Evolutionary conservation across 2,888 invertebrate species (phyloP), one percentile per base, ranked within the genome.

Genomic region (Strigamia transsilvanica): DNA sequence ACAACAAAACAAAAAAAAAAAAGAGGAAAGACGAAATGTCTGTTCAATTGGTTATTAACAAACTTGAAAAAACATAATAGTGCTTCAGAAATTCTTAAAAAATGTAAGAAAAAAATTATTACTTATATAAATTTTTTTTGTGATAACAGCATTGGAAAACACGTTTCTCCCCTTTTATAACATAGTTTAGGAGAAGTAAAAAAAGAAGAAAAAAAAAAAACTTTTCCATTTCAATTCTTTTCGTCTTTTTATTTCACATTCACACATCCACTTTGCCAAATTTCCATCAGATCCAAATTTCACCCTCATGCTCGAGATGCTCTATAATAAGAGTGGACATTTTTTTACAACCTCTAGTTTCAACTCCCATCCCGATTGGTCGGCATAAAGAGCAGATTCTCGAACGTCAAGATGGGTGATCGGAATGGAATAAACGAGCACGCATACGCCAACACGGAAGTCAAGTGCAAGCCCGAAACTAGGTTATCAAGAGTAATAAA

Each of bases 401-500:
- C 73, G 73, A 73, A 73, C 13, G 73, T 73, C 73, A 32, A 73
- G 73, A 73, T 73, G 27, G 73, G 73, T 73, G 73, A 73, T 73
- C 73, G 73, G 32, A 73, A 73, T 73, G 73, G 73, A 73, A 73
- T 73, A 73, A 73, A 73, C 32, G 73, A 73, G 73, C 73, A 73
- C 73, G 73, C 73, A 73, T 73, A 73, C 27, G 27, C 73, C 73
- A 73, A 73, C 73, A 73, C 73, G 73, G 73, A 73, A 73, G 73
- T 73, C 73, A 73, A 73, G 73, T 73, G 73, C 73, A 73, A 73
- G 73, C 32, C 18, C n/a, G 73, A 73, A 73, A 73, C 27, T 73
- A 32, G 73, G 73, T 73, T 73, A 73, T 73, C 73, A 73, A 73
- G 73, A 73, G 73, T 73, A 73, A 73, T 73, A 73, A 73, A 73